These are phyloP conservation scores for Drosophila monieri DNA, from an alignment of 2,888 invertebrate species.

Conservation along the genomic window DNA sequence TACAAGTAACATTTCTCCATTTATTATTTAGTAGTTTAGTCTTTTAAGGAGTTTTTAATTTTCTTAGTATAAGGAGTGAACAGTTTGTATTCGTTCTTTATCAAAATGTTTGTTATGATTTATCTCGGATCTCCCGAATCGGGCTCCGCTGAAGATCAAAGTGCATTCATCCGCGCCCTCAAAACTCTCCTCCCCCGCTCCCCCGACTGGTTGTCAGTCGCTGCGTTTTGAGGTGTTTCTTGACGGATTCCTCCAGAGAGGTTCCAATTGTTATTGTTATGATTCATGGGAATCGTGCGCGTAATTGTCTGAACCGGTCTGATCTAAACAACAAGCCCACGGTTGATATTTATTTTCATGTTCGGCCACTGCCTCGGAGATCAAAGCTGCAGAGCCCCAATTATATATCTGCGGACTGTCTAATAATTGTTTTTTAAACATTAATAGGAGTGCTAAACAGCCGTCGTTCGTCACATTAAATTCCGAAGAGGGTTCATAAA, in stretches of 20 bases:
- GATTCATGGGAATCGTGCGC: constrained; percentile 70
- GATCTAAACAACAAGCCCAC: constrained; percentile 16
- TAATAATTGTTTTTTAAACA: constrained; percentile 79
- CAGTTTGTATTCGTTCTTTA: not conserved
- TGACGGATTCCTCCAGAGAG: constrained; percentile 30
- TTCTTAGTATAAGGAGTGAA: not conserved
- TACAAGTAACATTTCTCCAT: no score
- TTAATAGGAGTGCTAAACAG: constrained; percentile 63
- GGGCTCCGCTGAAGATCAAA: constrained; percentile 28
- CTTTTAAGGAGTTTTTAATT: not conserved
- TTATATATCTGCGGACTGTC: constrained; percentile 53
- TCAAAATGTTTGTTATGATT: constrained; percentile 22
- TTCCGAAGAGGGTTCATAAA: constrained; percentile 60
- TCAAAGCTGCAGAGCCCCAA: constrained; percentile 50
- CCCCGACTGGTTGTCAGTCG: constrained; percentile 18
- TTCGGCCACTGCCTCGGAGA: constrained; percentile 38
- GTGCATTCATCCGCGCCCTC: constrained; percentile 6
- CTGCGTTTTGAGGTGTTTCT: constrained; percentile 19
- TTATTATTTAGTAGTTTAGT: not conserved
- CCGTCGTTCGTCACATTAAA: constrained; percentile 57
- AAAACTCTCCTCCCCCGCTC: constrained; percentile 2
- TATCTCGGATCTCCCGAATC: constrained; percentile 3
- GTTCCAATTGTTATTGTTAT: constrained; percentile 70
- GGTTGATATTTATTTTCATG: constrained; percentile 60
- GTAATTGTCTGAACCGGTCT: constrained; percentile 49